A percentile compares a stretch with the other conserved stretches of the same genome.
phyloP scores from a whole-genome alignment of 2,888 invertebrate species.

The Hirudinaria manillensis region DNA sequence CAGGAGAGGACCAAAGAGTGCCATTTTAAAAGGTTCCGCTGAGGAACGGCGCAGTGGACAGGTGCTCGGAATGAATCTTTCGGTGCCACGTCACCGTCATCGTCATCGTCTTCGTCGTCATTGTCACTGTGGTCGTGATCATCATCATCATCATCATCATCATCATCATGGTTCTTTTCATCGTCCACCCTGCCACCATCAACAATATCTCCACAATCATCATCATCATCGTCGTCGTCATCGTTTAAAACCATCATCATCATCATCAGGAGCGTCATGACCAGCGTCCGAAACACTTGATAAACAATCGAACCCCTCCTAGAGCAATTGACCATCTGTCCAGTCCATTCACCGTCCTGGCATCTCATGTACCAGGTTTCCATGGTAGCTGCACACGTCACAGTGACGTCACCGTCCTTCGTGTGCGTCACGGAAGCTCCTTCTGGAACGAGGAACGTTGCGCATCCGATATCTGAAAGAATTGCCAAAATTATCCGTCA shows the following conservation, averaged over 20 bases:
- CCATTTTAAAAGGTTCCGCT: no score
- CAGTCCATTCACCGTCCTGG: constrained; percentile 26
- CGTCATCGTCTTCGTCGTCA: no score
- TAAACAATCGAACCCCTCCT: background rate
- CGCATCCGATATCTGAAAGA: constrained; percentile 26
- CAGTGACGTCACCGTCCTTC: constrained; percentile 25
- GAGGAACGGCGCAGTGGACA: no score
- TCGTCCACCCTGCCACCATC: background rate
- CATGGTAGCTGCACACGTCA: constrained; percentile 25
- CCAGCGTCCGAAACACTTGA: background rate
- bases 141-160: background rate
- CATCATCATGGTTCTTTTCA: background rate
- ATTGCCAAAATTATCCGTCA: background rate
- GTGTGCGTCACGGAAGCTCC: constrained; percentile 22
- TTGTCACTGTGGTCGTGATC: no score
- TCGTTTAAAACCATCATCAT: no score
- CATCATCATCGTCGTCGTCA: constrained; percentile 8
- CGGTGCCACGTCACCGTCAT: no score
- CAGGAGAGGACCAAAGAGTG: no score
- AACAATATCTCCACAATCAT: background rate
- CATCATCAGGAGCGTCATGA: background rate
- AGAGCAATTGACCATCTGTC: constrained; percentile 17
- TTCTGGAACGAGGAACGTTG: constrained; percentile 15
- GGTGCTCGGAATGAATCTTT: no score
- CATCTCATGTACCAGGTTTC: constrained; percentile 29